Conservation (phyloP, 1,140 invertebrate genomes). For the Drosophila jambulina region DNA sequence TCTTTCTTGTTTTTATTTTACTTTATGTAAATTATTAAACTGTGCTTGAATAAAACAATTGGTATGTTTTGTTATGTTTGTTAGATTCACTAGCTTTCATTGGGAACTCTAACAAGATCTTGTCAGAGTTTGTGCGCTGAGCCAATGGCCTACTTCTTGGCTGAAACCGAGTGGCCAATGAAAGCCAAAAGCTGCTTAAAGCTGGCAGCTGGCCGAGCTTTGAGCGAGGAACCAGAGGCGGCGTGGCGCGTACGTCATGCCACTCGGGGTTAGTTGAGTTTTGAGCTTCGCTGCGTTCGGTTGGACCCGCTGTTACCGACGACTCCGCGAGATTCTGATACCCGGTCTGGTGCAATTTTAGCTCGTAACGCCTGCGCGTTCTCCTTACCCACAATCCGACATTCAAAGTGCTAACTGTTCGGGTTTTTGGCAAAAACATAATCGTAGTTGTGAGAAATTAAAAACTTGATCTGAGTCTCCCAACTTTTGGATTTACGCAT, state of each 20-base stretch:
- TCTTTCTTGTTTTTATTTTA: no score
- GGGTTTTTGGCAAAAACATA: constrained; percentile 34
- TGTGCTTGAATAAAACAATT: no score
- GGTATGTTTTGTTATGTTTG: no score
- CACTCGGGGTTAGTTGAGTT: constrained; percentile 64
- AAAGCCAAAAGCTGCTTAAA: constrained; percentile 17
- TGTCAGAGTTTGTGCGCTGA: background rate
- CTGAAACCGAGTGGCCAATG: background rate
- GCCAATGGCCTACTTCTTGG: constrained; percentile 8
- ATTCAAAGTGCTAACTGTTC: constrained; percentile 29
- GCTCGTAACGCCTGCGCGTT: constrained; percentile 66
- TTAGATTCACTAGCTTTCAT: background rate
- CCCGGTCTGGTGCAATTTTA: constrained; percentile 37
- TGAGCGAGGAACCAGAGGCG: constrained; percentile 26
- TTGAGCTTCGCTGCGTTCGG: constrained; percentile 76
- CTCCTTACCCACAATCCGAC: background rate
- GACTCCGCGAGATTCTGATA: constrained; percentile 35
- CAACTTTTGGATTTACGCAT: constrained; percentile 47
- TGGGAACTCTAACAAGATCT: background rate
- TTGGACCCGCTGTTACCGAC: constrained; percentile 46
- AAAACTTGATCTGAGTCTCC: constrained; percentile 15
- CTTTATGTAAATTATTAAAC: no score
- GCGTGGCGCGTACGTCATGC: background rate
- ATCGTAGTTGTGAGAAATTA: constrained; percentile 30
- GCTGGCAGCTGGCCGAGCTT: constrained; percentile 32